These are phyloP conservation scores for Pammene fasciana DNA, from an alignment of 2,888 invertebrate genomes.

Conservation along the genomic window DNA sequence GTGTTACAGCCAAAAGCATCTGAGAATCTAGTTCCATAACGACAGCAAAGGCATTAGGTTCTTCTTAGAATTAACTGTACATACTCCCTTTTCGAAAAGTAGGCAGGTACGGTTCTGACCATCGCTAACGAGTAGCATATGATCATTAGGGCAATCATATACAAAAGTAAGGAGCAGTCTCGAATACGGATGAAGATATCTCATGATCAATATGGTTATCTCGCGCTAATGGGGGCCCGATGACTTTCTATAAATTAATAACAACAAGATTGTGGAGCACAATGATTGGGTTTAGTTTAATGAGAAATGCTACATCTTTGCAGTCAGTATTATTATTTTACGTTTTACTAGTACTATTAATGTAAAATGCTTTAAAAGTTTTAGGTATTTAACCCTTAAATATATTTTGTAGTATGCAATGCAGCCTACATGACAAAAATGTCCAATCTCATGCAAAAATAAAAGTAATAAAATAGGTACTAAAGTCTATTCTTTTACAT, in stretches of 20 bases:
- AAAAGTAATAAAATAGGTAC: too few relatives aligned
- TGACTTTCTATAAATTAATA: slow-evolving; percentile 84
- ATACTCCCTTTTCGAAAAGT: background rate
- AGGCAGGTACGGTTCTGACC: slow-evolving; percentile 59
- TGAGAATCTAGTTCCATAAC: background rate
- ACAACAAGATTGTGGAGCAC: slow-evolving; percentile 69
- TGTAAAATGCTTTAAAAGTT: too few relatives aligned
- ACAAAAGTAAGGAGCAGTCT: slow-evolving; percentile 65
- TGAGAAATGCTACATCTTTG: slow-evolving; percentile 77
- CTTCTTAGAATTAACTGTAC: background rate
- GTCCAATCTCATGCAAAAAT: too few relatives aligned
- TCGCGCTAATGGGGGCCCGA: slow-evolving; percentile 74
- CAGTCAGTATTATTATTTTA: slow-evolving; percentile 59
- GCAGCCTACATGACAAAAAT: too few relatives aligned
- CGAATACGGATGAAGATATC: slow-evolving; percentile 62
- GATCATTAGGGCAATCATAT: slow-evolving; percentile 77
- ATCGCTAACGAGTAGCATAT: slow-evolving; percentile 79
- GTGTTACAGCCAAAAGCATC: slow-evolving; percentile 1
- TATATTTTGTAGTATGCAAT: too few relatives aligned
- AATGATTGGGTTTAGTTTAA: slow-evolving; percentile 74
- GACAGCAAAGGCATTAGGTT: background rate
- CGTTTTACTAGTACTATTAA: slow-evolving; percentile 56
- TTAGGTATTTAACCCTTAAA: too few relatives aligned
- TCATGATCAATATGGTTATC: slow-evolving; percentile 78
- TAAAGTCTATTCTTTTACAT: too few relatives aligned